A percentile compares a stretch with the other conserved stretches of the same genome.
These are phyloP conservation scores for Priocnemis perturbator DNA, from an alignment of 2,888 invertebrate species.

Conservation along the genomic window DNA sequence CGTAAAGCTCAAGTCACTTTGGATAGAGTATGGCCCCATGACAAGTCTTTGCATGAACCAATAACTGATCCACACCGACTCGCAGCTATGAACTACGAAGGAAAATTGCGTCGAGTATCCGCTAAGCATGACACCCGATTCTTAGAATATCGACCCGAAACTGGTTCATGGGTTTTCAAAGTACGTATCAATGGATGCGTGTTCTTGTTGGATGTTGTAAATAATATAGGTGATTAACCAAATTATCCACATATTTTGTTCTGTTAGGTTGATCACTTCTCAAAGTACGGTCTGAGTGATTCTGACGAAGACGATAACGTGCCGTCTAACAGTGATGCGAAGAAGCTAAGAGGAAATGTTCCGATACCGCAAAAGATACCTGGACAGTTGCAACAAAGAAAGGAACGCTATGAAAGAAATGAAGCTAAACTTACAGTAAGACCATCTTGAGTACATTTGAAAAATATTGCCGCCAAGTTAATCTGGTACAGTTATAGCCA, in stretches of 20 bases:
- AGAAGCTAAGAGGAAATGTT: conserved; percentile 40
- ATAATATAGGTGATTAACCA: neutral
- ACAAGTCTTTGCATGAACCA: conserved; percentile 86
- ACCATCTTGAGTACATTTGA: neutral
- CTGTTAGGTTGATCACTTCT: conserved; percentile 90
- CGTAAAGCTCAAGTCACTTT: conserved; percentile 93
- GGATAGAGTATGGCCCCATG: conserved; percentile 95
- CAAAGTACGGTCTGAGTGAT: conserved; percentile 93
- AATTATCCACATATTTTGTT: neutral
- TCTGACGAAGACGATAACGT: conserved; percentile 88
- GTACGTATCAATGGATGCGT: conserved; percentile 73
- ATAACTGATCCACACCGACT: conserved; percentile 89
- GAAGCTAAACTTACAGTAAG: conserved; percentile 30
- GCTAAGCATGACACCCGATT: conserved; percentile 93
- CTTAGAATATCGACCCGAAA: conserved; percentile 95
- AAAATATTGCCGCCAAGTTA: no score
- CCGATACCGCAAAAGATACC: conserved; percentile 18
- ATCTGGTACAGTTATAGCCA: no score
- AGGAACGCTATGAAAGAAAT: no score
- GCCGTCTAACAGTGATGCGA: conserved; percentile 65
- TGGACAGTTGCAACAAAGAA: conserved; percentile 29
- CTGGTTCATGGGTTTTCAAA: conserved; percentile 98
- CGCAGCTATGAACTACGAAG: conserved; percentile 88
- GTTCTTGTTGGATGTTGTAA: no score
- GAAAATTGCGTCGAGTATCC: conserved; percentile 88